Conservation (phyloP, 1,140 invertebrate species). For the Saxidomus purpurata region DNA sequence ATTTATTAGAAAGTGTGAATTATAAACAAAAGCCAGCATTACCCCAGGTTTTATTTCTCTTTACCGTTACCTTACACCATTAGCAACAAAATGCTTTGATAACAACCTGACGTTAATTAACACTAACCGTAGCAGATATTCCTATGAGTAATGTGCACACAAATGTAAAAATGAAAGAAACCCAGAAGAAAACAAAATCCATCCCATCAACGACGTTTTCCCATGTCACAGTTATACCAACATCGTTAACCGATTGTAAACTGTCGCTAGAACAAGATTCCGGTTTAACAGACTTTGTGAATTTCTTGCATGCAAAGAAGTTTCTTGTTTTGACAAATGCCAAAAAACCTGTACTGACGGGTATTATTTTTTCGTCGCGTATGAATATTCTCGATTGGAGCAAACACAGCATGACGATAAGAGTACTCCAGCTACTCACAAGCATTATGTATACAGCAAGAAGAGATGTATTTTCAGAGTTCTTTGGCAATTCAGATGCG, state of each 20-base stretch:
- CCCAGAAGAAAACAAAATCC: conserved; percentile 20
- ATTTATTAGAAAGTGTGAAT: no score
- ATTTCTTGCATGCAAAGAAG: not conserved
- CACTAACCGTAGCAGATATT: not conserved
- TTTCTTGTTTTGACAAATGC: not conserved
- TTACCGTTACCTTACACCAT: no score
- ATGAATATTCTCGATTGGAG: not conserved
- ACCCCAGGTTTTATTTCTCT: no score
- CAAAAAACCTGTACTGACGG: not conserved
- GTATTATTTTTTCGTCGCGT: not conserved
- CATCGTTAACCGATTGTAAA: no score
- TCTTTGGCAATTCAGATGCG: conserved; percentile 46
- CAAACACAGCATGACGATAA: conserved; percentile 22
- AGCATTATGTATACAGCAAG: conserved; percentile 22
- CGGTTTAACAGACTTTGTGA: not conserved
- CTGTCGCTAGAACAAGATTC: not conserved
- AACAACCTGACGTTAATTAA: no score
- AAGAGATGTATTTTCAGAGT: conserved; percentile 49
- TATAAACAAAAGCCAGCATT: no score
- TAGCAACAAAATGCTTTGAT: no score
- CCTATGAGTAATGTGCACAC: not conserved
- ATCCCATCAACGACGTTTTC: not conserved
- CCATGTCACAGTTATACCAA: not conserved
- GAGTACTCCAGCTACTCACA: not conserved
- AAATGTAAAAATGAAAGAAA: conserved; percentile 8